Conservation (phyloP, 2,113 vertebrate genomes). For the Nipponia nippon region DNA sequence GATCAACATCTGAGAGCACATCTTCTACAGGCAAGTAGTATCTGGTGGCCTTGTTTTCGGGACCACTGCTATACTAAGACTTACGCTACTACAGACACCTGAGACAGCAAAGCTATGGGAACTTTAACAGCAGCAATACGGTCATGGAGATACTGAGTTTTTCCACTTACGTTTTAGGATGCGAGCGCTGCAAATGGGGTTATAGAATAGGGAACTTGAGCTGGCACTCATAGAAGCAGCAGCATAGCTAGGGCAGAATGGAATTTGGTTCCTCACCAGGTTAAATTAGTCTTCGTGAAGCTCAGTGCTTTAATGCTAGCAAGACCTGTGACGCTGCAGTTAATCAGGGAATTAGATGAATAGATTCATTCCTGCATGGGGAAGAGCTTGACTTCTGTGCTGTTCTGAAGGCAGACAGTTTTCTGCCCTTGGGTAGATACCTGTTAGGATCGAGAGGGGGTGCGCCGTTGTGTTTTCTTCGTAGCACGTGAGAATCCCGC, state of each 20-base stretch:
- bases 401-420: neutral
- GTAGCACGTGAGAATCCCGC: neutral
- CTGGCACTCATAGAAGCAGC: neutral
- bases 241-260: neutral
- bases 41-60: neutral
- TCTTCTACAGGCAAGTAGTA: constrained; percentile 71
- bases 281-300: neutral
- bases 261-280: neutral
- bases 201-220: neutral
- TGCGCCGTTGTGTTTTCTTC: neutral
- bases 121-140: neutral
- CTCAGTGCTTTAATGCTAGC: neutral
- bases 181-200: too few relatives aligned
- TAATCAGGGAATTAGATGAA: neutral
- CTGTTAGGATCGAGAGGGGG: rapidly evolving
- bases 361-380: neutral
- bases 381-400: neutral
- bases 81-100: neutral
- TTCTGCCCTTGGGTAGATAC: neutral
- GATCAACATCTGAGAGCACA: constrained; percentile 74
- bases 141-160: neutral
- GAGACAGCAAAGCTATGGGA: neutral
- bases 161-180: rapidly evolving
- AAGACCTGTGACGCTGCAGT: neutral
- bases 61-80: neutral